phyloP scores from a whole-genome alignment of 2,797 vertebrate species.

The Gymnocypris eckloni region DNA sequence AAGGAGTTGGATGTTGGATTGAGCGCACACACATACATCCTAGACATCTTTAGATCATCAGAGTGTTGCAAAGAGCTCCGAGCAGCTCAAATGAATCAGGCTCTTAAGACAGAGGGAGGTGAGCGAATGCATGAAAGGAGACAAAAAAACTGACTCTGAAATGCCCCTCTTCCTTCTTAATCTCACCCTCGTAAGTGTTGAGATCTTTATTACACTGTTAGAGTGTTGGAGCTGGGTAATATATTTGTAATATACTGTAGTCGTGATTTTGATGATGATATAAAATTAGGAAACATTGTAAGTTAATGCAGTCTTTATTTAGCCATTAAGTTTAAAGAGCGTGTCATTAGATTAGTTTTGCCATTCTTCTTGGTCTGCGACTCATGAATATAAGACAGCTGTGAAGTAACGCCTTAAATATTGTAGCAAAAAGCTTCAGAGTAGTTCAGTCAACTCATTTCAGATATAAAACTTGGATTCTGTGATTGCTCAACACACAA shows the following conservation, averaged over 20 bases:
- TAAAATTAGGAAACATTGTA: constrained; percentile 34
- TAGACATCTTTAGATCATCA: constrained; percentile 47
- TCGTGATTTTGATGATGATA: neutral
- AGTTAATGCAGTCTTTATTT: constrained; percentile 20
- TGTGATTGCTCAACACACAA: neutral
- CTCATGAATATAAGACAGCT: neutral
- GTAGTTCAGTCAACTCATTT: neutral
- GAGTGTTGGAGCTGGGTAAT: constrained; percentile 1
- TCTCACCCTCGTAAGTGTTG: constrained; percentile 25
- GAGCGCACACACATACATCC: constrained; percentile 10
- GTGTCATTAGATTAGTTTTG: constrained; percentile 6
- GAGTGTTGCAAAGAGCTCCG: constrained; percentile 43
- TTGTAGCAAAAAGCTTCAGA: neutral
- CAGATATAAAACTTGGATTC: neutral
- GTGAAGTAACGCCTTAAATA: neutral
- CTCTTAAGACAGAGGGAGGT: constrained; percentile 34
- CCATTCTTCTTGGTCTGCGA: neutral
- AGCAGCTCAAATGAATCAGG: constrained; percentile 22
- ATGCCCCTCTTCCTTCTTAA: constrained; percentile 23
- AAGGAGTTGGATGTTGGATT: constrained; percentile 10
- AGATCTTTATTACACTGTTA: constrained; percentile 49
- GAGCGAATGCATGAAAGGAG: constrained; percentile 31
- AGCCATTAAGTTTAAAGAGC: constrained; percentile 15
- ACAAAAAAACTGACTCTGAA: neutral
- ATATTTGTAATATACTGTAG: neutral